phyloP scores from a whole-genome alignment of 2,797 vertebrate species.

The Micrastur ruficollis region DNA sequence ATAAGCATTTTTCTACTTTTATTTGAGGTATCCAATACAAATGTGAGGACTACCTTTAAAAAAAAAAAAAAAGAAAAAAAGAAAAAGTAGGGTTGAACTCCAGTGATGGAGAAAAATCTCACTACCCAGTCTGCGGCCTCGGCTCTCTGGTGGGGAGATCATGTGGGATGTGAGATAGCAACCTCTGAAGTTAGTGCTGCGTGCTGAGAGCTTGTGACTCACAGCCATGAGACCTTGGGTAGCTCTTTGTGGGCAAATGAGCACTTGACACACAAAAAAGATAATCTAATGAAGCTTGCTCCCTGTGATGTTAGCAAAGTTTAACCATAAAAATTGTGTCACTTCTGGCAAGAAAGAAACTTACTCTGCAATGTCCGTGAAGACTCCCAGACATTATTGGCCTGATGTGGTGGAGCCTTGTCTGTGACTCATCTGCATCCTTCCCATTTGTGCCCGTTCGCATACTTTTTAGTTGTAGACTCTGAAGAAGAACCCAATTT shows the following conservation, averaged over 20 bases:
- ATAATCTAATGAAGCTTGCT: background rate
- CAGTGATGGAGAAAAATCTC: background rate
- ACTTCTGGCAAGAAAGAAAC: conserved; percentile 23
- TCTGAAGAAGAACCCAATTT: background rate
- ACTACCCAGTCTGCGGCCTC: background rate
- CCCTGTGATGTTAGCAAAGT: background rate
- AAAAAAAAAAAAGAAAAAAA: background rate
- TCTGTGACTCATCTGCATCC: background rate
- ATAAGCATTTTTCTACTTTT: background rate
- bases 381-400: background rate
- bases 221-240: conserved; percentile 2
- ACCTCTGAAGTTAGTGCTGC: background rate
- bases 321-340: conserved; percentile 1
- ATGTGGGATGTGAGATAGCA: background rate
- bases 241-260: background rate
- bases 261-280: background rate
- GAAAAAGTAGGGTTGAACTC: background rate
- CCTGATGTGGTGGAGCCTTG: background rate
- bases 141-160: background rate
- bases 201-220: background rate
- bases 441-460: background rate
- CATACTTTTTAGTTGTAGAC: background rate
- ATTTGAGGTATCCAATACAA: background rate
- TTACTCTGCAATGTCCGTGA: background rate
- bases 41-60: background rate